phyloP scores from a whole-genome alignment of 2,797 vertebrate genomes.

The Tarsius wallacei region DNA sequence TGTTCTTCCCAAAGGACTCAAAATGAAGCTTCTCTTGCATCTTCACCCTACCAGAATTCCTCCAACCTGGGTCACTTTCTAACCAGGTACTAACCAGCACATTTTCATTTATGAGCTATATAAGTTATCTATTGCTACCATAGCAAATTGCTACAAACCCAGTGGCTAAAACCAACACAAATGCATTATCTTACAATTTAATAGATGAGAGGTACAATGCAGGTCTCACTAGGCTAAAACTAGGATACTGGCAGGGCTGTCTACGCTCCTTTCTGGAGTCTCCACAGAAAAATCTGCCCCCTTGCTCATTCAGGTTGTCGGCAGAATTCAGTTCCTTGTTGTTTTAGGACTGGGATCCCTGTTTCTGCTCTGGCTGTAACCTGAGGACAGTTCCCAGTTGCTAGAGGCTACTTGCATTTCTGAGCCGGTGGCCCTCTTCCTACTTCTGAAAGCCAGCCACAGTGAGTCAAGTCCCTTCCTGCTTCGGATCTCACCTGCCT shows the following conservation, averaged over 20 bases:
- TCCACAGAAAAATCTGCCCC: neutral
- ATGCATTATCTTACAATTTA: neutral
- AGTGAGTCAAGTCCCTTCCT: rapidly evolving
- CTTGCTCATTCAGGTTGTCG: neutral
- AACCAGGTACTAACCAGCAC: neutral
- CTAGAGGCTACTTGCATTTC: neutral
- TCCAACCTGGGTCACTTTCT: neutral
- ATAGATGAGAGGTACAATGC: neutral
- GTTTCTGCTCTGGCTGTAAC: neutral
- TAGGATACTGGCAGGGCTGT: rapidly evolving
- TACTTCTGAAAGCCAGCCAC: neutral
- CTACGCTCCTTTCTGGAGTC: neutral
- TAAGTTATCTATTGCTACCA: neutral
- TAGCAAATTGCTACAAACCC: neutral
- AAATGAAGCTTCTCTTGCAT: neutral
- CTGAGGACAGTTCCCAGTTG: neutral
- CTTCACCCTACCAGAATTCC: neutral
- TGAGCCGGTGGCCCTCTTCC: neutral
- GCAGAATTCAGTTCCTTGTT: neutral
- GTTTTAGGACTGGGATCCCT: neutral
- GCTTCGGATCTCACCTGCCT: no score
- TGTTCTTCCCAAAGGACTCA: neutral
- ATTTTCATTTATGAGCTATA: neutral
- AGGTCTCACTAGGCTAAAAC: neutral
- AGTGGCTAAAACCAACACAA: neutral